Evolutionary conservation across 2,113 vertebrate species (phyloP).

Genomic region (Elaphurus davidianus): DNA sequence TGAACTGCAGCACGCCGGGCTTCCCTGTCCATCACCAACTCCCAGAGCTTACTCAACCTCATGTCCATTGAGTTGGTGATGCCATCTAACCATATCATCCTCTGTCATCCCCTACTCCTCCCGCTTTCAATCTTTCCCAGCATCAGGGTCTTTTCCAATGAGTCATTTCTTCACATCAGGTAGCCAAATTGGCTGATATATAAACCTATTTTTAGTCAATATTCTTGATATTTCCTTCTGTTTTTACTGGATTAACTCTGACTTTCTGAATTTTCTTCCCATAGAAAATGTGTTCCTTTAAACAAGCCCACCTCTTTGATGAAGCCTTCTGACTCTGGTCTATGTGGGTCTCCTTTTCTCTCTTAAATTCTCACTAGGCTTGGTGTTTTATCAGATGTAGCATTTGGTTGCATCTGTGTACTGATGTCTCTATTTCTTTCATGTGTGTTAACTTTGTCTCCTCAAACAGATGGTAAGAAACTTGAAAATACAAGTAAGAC

Average conservation of each 20-base stretch:
- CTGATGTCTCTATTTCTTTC: background rate
- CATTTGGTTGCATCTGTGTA: background rate
- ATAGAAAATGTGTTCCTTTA: background rate
- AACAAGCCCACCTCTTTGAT: background rate
- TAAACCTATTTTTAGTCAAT: background rate
- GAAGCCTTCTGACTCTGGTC: background rate
- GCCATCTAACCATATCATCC: background rate
- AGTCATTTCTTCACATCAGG: background rate
- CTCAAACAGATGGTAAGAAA: background rate
- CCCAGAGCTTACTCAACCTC: background rate
- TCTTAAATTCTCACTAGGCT: background rate
- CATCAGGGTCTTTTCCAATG: background rate
- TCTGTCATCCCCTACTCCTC: background rate
- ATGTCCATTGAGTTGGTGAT: background rate
- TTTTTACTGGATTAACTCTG: background rate
- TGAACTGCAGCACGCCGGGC: accelerated
- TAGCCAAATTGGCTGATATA: background rate
- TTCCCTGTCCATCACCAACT: background rate
- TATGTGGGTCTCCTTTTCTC: accelerated
- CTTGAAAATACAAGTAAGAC: background rate
- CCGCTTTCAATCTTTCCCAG: background rate
- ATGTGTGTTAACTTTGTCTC: background rate
- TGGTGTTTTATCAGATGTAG: background rate
- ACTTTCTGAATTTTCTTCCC: background rate
- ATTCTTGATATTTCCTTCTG: background rate